Conservation (phyloP, 1,140 invertebrate species). For the Penaeus japonicus region DNA sequence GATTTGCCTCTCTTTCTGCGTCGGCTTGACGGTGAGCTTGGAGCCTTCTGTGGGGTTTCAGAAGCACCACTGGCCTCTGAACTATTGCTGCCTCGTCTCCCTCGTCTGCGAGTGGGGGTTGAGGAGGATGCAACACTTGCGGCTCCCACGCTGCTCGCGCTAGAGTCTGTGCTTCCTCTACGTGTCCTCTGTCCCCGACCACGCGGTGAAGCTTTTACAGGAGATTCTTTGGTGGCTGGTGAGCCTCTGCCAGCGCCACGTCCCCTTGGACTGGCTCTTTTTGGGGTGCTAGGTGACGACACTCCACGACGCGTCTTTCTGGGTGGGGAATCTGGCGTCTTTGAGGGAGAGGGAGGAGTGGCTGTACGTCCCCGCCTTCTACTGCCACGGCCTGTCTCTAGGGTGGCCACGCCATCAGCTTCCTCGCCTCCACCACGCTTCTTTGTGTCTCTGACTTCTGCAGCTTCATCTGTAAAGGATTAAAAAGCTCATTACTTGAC, state of each 20-base stretch:
- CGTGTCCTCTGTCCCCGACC: constrained; percentile 1
- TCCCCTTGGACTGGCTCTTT: constrained; percentile 25
- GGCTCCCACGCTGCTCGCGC: constrained; percentile 21
- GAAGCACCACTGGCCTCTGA: constrained; percentile 11
- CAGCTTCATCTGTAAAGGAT: not conserved
- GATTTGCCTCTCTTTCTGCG: constrained; percentile 9
- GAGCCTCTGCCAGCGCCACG: not conserved
- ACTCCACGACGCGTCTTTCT: constrained; percentile 7
- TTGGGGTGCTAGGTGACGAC: not conserved
- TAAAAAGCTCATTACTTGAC: not conserved
- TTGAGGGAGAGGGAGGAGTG: not conserved
- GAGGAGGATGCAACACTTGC: not conserved
- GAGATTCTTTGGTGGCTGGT: not conserved
- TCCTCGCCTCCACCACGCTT: not conserved
- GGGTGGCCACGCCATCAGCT: not conserved
- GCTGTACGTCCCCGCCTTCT: not conserved
- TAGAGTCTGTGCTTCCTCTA: constrained; percentile 34
- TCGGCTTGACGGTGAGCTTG: not conserved
- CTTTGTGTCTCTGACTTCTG: not conserved
- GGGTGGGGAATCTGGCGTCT: constrained; percentile 2
- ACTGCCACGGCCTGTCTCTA: not conserved
- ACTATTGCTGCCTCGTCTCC: constrained; percentile 25
- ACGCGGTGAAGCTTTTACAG: constrained; percentile 6
- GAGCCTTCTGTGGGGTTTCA: constrained; percentile 2
- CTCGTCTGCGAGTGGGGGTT: not conserved